Evolutionary conservation across 2,113 vertebrate species (phyloP), one percentile per base, ranked within the genome.

Genomic region (Rhadina sibilatrix): DNA sequence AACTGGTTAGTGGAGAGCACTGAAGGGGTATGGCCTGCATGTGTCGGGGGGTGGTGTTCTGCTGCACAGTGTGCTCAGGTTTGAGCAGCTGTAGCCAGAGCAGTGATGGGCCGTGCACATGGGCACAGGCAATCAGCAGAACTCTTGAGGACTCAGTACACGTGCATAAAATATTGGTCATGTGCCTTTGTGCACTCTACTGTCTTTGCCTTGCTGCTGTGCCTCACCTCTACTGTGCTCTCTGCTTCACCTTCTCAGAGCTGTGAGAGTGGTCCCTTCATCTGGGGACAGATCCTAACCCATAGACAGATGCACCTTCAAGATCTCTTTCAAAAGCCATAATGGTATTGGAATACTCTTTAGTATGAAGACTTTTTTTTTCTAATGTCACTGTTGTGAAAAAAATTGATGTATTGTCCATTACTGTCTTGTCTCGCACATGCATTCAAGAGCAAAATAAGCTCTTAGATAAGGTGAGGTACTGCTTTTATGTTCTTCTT

Each of bases 51-150:
- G 12, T 42, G 61, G 12, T 21, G 1, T 31, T 31, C 28, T 22
- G 19, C 50, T 40, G 40, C 23, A 10, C 65, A 5, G 4, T 1
- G 2, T 21, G 37, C 69, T 53, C 33, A 20, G 65, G 49, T 23
- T 37, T 47, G 74, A 52, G 3, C 49, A 30, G 77, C 27, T 60
- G 31, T 4, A 31, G 46, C 25, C 42, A 33, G 42, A 52, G 37
- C 65, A 14, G 28, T 1, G 66, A 3, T 38, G 69, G n/a, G 8
- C 66, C 2, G 1, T 47, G 35, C 27, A 11, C 28, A 5, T 12
- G 49, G 60, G 2, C 2, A 4, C 44, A 10, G 71, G 44, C 52
- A 6, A 0, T 9, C 0, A 0, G 23, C 56, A 71, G 42, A 42
- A 9, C 27, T 65, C 38, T 4, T 21, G 17, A 37, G 57, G 35